A percentile compares a stretch with the other conserved stretches of the same genome.
Evolutionary conservation across 2,797 vertebrate species (phyloP).

Genomic region (Anniella stebbinsi): DNA sequence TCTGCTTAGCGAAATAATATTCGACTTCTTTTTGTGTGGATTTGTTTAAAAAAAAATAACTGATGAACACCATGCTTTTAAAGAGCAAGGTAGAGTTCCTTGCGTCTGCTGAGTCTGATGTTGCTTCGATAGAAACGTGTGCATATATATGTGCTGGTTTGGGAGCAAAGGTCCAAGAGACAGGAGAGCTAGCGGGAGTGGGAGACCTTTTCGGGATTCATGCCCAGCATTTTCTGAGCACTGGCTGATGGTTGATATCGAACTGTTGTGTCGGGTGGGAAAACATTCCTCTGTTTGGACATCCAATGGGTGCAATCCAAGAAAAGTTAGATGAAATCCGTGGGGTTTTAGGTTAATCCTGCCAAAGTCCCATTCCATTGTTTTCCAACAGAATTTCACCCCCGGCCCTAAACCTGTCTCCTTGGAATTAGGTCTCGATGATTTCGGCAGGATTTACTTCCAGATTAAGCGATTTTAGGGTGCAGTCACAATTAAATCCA

Average conservation of each 20-base stretch:
- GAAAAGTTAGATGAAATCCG: not conserved
- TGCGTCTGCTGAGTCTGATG: not conserved
- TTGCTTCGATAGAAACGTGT: not conserved
- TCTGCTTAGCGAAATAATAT: conserved; percentile 24
- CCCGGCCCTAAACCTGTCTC: not conserved
- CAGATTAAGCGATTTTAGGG: not conserved
- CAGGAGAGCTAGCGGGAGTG: not conserved
- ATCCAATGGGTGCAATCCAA: not conserved
- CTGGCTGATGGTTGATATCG: not conserved
- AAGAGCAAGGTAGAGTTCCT: not conserved
- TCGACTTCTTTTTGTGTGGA: not conserved
- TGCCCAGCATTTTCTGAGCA: not conserved
- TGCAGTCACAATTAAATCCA: not conserved
- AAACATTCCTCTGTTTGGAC: not conserved
- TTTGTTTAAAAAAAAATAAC: not conserved
- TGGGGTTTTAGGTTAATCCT: not conserved
- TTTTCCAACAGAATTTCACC: not conserved
- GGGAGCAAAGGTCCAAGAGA: not conserved
- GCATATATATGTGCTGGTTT: conserved; percentile 2
- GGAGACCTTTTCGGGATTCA: not conserved
- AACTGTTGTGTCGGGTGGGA: too few relatives aligned
- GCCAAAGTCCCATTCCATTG: not conserved
- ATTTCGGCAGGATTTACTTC: not conserved
- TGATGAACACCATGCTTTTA: not conserved
- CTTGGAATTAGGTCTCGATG: not conserved